Conservation (phyloP, 2,888 invertebrate genomes). For the Microctonus brassicae region DNA sequence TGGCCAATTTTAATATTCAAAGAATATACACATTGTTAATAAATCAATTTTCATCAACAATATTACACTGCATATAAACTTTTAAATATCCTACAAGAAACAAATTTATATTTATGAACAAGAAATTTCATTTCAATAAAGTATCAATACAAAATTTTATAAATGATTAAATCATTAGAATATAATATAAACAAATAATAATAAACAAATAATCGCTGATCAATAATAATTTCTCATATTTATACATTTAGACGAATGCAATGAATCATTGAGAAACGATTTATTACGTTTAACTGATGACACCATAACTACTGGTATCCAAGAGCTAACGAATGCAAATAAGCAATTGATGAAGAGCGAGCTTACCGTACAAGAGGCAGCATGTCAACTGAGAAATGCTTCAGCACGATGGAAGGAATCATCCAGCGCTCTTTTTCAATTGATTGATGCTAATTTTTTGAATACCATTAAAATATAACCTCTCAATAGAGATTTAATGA, state of each 20-base stretch:
- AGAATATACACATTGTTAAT: no score
- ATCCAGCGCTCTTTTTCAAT: constrained; percentile 55
- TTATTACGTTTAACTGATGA: constrained; percentile 57
- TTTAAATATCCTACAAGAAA: not conserved
- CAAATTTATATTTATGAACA: not conserved
- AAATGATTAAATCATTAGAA: not conserved
- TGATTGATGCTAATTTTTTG: constrained; percentile 61
- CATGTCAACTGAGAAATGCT: constrained; percentile 60
- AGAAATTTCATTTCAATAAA: not conserved
- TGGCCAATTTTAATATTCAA: not conserved
- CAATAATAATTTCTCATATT: constrained; percentile 7
- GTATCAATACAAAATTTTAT: constrained; percentile 6
- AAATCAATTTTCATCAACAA: not conserved
- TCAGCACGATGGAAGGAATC: constrained; percentile 57
- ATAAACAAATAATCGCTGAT: not conserved
- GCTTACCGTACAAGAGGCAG: constrained; percentile 65
- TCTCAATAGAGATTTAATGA: constrained; percentile 19
- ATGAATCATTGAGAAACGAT: constrained; percentile 62
- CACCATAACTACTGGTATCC: constrained; percentile 56
- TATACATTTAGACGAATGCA: constrained; percentile 60
- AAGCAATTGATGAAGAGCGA: constrained; percentile 64
- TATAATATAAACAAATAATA: no score
- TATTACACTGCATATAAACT: not conserved
- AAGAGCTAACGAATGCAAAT: constrained; percentile 61
- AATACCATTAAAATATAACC: constrained; percentile 59